Percentiles rank a stretch among this genome's conserved stretches.
Conservation (phyloP, 2,113 vertebrate genomes). For the Fulmarus glacialis region DNA sequence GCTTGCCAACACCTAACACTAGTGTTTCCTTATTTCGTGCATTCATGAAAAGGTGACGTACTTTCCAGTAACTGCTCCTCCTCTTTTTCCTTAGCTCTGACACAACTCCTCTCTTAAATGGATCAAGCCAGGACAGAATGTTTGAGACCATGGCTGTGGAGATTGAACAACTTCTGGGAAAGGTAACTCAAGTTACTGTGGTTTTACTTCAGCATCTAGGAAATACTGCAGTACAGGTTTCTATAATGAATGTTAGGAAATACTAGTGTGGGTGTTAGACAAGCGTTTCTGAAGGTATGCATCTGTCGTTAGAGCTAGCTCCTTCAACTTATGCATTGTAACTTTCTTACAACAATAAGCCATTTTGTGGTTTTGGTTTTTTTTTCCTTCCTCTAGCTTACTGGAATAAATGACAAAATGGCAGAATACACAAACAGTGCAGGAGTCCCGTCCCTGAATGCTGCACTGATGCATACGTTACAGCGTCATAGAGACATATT, state of each 20-base stretch:
- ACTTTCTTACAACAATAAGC: neutral
- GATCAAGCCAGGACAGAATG: conserved; percentile 98
- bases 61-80: conserved; percentile 10
- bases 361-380: neutral
- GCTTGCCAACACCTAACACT: neutral
- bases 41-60: neutral
- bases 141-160: conserved; percentile 99
- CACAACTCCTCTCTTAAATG: conserved; percentile 94
- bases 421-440: conserved; percentile 91
- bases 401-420: conserved; percentile 96
- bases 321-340: neutral
- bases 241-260: no score
- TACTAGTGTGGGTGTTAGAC: fast-evolving
- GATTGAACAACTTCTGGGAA: conserved; percentile 95
- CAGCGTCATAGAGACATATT: conserved; percentile 96
- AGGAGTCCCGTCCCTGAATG: conserved; percentile 89
- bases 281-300: neutral
- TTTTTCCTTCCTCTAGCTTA: conserved; percentile 78
- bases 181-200: conserved; percentile 75
- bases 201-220: neutral
- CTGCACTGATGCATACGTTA: conserved; percentile 94
- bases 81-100: conserved; percentile 83
- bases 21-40: neutral
- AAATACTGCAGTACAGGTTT: fast-evolving
- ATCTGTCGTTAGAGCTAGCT: fast-evolving